Evolutionary conservation across 2,797 vertebrate species (phyloP), one percentile per base, ranked within the genome.

Genomic region (Fringilla coelebs): DNA sequence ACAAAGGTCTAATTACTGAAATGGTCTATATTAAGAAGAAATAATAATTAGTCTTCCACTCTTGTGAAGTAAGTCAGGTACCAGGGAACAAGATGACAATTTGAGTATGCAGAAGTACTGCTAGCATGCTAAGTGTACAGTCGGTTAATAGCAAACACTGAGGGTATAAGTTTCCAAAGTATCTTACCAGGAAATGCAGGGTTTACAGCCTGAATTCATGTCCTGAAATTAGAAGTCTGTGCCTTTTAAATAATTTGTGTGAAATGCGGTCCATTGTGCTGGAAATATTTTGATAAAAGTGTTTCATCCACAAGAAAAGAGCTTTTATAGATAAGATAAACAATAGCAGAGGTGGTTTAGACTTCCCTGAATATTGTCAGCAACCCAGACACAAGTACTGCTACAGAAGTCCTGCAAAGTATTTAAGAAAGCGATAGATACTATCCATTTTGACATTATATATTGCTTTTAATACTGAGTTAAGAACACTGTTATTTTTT

Each of bases 1-100:
- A 32, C 29, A 78, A 66, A 87, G 38, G 32, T 86, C 76, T 94
- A 86, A 96, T 95, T 94, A 85, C 40, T 78, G 55, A 85, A 96
- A 88, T 24, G 7, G 12, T 77, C 79, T 94, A 62, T 77, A 86
- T 91, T 91, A 92, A 77, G 60, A 82, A 85, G 29, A 92, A 95
- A 83, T 66, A 87, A 76, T 32, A 82, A 40, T 80, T 89, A 74
- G 34, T 67, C 79, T 85, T 91, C 61, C 32, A 80, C 28, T 83
- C 49, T 21, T 65, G 41, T 65, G 72, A 89, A 85, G 68, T 73
- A 90, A 94, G 32, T 74, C 48, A 77, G 78, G 36, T 36, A 91
- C 45, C 75, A 85, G 0, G 1, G 49, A 85, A 77, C 14, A 25
- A 17, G n/a, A 68, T 51, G 58, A 72, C 21, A 74, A 11, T n/a